Evolutionary conservation across 2,888 invertebrate genomes (phyloP), one percentile per base, ranked within the genome.

Genomic region (Cyaniris semiargus): DNA sequence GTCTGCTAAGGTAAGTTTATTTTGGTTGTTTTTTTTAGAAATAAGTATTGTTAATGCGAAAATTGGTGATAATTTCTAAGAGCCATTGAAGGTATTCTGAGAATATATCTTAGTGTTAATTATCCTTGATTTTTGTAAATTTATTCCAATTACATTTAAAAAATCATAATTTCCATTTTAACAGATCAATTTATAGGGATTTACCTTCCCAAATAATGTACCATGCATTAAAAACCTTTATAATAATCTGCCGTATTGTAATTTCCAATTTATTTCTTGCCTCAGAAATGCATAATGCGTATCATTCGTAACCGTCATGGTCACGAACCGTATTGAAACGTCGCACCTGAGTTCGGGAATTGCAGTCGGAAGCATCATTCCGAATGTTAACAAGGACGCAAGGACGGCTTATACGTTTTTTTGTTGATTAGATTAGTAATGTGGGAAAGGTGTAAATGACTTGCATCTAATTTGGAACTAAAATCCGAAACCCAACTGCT

Each of bases 321-420:
- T 92, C 92, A 92, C 92, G 91, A 85, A 90, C 85, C 88, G 86
- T 88, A 90, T 92, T 91, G 89, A 90, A 89, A 89, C 90, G 89
- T 89, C 90, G 87, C 90, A 90, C 90, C 91, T 90, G 89, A 90
- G 88, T 87, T 88, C 90, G 90, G 91, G 88, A 90, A 91, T 89
- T 89, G 86, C 85, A 83, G 79, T 85, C 86, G 88, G 88, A 88
- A 88, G 86, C 87, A 83, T 76, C 77, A 78, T 79, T 76, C 79
- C 76, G 79, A 77, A 77, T 79, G 75, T 77, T 78, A 77, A 79
- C 66, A 66, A 66, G 66, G 66, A 66, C 27, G 10, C 13, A 27
- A 27, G 66, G 66, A 66, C 10, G 60, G 13, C 18, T 27, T 15
- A 66, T 66, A 15, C 6, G 58, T 31, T 34, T 56, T 75, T 60